Evolutionary conservation across 2,797 vertebrate species (phyloP), one percentile per base, ranked within the genome.

Genomic region (Enteromius anoplus): DNA sequence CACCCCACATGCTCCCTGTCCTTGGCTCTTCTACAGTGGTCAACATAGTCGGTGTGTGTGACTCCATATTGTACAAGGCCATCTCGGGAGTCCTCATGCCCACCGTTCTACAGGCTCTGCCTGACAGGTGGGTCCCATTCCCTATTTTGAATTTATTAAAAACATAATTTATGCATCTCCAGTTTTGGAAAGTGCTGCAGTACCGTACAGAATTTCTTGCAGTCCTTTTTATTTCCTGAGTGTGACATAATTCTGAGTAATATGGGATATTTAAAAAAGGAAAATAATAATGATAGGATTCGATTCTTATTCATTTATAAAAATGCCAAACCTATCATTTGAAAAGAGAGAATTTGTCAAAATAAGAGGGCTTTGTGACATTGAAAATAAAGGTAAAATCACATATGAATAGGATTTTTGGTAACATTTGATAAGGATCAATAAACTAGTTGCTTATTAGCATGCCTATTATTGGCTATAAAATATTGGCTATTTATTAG

Each of bases 51-150:
- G 98, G 98, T 3, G 98, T 99, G 80, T 99, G 98, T 76, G 98
- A 99, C 93, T 99, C 98, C 85, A 99, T 99, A 91, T 95, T 99
- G 80, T 99, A 99, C 94, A 99, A 99, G 93, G 98, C 98, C 83
- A 99, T 99, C 91, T 99, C 98, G 21, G 98, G 98, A 53, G 98
- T 99, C 79, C 93, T 99, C 88, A 99, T 99, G 98, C 98, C 98
- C 89, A 99, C 98, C 0, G 98, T 99, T 85, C 91, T 99, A 78
- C 98, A 99, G 93, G 98, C 98, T 0, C 91, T 99, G 84, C 98
- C 98, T 71, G 98, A 99, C 91, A 99, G 98, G 98, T 99, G 87
- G 91, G 95, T 89, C 26, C 32, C 1, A 23, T 69, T 55, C 17
- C 68, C 12, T 65, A 23, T 53, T 5, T 69, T 53, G 9, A 23